Conservation (phyloP, 1,140 invertebrate species). For the Polypedilum pembai region DNA sequence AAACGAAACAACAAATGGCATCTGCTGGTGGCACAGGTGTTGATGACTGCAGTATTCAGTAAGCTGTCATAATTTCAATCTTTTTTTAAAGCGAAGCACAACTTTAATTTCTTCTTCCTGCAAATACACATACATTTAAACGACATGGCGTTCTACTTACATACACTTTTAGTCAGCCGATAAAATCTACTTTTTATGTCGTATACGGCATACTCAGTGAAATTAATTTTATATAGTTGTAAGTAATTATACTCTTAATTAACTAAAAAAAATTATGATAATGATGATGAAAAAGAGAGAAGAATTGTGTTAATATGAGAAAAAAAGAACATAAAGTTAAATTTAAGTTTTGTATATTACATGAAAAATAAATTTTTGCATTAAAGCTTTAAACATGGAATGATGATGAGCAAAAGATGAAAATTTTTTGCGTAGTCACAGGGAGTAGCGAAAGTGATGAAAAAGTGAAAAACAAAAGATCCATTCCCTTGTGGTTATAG, state of each 20-base stretch:
- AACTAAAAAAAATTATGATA: background rate
- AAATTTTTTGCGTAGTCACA: background rate
- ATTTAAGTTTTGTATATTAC: constrained; percentile 24
- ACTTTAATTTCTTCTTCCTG: too few species aligned
- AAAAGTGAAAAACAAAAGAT: background rate
- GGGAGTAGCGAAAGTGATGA: background rate
- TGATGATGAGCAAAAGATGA: background rate
- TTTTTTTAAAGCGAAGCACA: background rate
- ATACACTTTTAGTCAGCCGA: too few species aligned
- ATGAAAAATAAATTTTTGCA: constrained; percentile 17
- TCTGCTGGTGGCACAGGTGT: constrained; percentile 54
- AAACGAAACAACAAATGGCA: constrained; percentile 69
- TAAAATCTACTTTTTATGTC: too few species aligned
- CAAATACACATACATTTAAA: too few species aligned
- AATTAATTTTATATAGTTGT: background rate
- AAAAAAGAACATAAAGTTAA: background rate
- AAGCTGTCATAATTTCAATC: constrained; percentile 38
- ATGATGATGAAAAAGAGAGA: background rate
- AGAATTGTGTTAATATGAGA: background rate
- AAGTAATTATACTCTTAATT: background rate
- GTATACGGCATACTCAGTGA: background rate
- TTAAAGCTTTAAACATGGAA: constrained; percentile 25
- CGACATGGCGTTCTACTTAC: too few species aligned
- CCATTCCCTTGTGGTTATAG: background rate
- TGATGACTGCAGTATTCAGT: constrained; percentile 66